phyloP scores from a whole-genome alignment of 2,888 invertebrate genomes.

The Gibbula magus region DNA sequence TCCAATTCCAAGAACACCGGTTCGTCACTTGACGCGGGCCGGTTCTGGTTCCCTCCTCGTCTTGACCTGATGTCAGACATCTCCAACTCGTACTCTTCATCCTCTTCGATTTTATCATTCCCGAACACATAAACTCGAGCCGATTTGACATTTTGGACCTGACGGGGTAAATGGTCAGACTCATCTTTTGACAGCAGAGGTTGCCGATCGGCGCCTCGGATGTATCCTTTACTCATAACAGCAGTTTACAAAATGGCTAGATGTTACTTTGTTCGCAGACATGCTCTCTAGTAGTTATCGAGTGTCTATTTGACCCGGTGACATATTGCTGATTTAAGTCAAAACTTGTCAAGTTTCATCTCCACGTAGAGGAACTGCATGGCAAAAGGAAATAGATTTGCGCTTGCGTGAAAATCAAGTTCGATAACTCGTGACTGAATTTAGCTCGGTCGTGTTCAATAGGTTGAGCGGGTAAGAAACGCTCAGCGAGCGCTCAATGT shows the following conservation, averaged over 20 bases:
- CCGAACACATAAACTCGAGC: constrained; percentile 68
- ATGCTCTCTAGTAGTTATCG: neutral
- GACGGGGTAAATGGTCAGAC: constrained; percentile 27
- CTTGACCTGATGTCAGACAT: constrained; percentile 63
- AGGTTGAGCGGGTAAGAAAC: no score
- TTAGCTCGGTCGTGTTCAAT: no score
- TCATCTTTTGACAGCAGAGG: constrained; percentile 16
- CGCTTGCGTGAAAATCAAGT: neutral
- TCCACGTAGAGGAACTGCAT: constrained; percentile 28
- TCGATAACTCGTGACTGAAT: neutral
- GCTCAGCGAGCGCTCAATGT: no score
- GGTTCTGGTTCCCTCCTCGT: constrained; percentile 21
- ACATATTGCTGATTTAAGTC: neutral
- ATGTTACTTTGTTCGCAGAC: neutral
- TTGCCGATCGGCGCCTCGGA: neutral
- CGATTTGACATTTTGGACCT: constrained; percentile 66
- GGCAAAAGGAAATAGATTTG: neutral
- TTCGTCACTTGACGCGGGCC: constrained; percentile 39
- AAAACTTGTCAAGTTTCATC: constrained; percentile 1
- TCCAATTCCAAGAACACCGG: constrained; percentile 57
- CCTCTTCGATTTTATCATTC: constrained; percentile 55
- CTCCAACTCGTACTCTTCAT: constrained; percentile 60
- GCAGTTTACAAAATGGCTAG: neutral
- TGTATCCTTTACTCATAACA: constrained; percentile 21
- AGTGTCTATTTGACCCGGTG: neutral